phyloP scores from a whole-genome alignment of 2,113 vertebrate species.

The Chloropsis hardwickii region DNA sequence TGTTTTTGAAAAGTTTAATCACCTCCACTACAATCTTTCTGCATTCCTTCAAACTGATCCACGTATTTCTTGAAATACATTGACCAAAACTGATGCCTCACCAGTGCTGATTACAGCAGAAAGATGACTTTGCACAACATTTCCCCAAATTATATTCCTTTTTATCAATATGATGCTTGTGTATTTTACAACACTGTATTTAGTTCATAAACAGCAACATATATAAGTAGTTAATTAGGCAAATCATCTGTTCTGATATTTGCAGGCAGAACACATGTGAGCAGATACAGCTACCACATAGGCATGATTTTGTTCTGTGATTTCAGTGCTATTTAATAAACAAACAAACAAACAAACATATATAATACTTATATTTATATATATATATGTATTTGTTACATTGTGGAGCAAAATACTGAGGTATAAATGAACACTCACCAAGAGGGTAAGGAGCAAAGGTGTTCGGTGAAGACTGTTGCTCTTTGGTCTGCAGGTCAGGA shows the following conservation, averaged over 20 bases:
- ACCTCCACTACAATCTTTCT: not conserved
- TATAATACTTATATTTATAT: no score
- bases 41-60: not conserved
- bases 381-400: not conserved
- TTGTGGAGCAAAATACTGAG: not conserved
- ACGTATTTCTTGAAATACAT: fast-evolving
- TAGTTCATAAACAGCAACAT: not conserved
- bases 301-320: not conserved
- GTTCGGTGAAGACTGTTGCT: slow-evolving; percentile 90
- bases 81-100: not conserved
- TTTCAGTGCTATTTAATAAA: not conserved
- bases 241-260: not conserved
- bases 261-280: not conserved
- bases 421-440: slow-evolving; percentile 73
- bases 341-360: not conserved
- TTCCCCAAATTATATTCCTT: not conserved
- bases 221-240: not conserved
- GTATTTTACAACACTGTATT: not conserved
- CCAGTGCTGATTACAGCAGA: no score
- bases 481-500: slow-evolving; percentile 98
- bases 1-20: not conserved
- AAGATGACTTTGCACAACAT: not conserved
- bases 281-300: not conserved
- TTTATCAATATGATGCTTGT: not conserved
- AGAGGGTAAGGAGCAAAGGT: slow-evolving; percentile 92